phyloP scores from a whole-genome alignment of 2,888 invertebrate species.

The Drosophila koepferae region DNA sequence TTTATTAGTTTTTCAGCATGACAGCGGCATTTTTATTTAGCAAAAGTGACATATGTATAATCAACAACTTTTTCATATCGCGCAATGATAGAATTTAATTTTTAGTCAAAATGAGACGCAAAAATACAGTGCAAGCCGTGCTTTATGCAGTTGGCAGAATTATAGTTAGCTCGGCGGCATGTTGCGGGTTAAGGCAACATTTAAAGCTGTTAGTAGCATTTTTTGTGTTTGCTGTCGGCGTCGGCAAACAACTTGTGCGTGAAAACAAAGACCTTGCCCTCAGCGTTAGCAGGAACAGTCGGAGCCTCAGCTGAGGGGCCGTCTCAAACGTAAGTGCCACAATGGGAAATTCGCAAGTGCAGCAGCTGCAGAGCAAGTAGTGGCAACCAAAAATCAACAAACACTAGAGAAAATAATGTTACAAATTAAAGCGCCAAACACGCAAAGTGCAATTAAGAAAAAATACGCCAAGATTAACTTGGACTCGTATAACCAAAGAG shows the following conservation, averaged over 20 bases:
- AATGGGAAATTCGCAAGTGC: conserved; percentile 40
- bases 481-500: conserved; percentile 12
- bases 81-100: background rate
- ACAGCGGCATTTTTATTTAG: background rate
- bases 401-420: conserved; percentile 16
- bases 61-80: conserved; percentile 7
- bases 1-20: background rate
- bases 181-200: conserved; percentile 58
- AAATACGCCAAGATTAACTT: conserved; percentile 21
- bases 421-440: too few relatives aligned
- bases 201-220: conserved; percentile 56
- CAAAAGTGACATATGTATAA: background rate
- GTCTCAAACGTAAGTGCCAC: conserved; percentile 34
- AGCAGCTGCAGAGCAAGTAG: conserved; percentile 21
- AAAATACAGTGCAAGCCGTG: background rate
- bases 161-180: conserved; percentile 44
- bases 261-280: conserved; percentile 53
- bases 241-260: conserved; percentile 49
- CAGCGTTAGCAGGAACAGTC: conserved; percentile 6
- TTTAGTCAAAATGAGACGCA: background rate
- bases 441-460: background rate
- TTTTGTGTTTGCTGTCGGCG: conserved; percentile 25
- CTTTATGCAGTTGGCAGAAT: conserved; percentile 35
- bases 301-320: conserved; percentile 9
- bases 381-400: conserved; percentile 41